Evolutionary conservation across 2,113 vertebrate species (phyloP).

Genomic region (Probosciger aterrimus): DNA sequence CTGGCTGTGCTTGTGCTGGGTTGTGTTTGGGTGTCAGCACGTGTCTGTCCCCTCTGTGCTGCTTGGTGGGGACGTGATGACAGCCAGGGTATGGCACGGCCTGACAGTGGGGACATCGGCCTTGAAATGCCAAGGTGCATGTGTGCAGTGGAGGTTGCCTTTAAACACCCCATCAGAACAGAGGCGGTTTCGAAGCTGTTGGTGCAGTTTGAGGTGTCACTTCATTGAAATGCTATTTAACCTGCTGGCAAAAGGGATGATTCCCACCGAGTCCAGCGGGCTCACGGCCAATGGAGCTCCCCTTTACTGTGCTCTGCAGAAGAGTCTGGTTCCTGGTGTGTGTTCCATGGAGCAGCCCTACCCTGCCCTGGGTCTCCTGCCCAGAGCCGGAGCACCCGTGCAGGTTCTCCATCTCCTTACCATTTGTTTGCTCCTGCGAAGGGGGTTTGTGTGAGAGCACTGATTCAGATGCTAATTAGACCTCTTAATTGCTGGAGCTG

Average conservation of each 20-base stretch:
- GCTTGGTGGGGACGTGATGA: not conserved
- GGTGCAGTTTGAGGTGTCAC: not conserved
- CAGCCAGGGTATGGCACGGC: rapidly evolving
- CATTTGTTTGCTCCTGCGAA: conserved; percentile 32
- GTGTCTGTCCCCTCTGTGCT: not conserved
- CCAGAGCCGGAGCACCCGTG: not conserved
- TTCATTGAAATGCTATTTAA: not conserved
- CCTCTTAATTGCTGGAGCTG: conserved; percentile 62
- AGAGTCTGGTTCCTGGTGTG: not conserved
- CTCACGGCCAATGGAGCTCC: not conserved
- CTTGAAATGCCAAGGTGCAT: not conserved
- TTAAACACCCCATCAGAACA: rapidly evolving
- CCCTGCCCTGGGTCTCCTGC: not conserved
- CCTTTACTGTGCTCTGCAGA: rapidly evolving
- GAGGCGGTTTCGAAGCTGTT: not conserved
- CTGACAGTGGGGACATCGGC: not conserved
- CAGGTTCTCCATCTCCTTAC: not conserved
- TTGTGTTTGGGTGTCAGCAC: not conserved
- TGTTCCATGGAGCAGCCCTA: not conserved
- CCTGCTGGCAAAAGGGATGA: not conserved
- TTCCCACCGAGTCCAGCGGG: no score
- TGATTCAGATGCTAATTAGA: conserved; percentile 68
- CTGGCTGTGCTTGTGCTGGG: not conserved
- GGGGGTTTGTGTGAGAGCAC: conserved; percentile 34
- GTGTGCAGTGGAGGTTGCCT: not conserved